Evolutionary conservation across 2,113 vertebrate species (phyloP), one percentile per base, ranked within the genome.

Genomic region (Ellobius talpinus): DNA sequence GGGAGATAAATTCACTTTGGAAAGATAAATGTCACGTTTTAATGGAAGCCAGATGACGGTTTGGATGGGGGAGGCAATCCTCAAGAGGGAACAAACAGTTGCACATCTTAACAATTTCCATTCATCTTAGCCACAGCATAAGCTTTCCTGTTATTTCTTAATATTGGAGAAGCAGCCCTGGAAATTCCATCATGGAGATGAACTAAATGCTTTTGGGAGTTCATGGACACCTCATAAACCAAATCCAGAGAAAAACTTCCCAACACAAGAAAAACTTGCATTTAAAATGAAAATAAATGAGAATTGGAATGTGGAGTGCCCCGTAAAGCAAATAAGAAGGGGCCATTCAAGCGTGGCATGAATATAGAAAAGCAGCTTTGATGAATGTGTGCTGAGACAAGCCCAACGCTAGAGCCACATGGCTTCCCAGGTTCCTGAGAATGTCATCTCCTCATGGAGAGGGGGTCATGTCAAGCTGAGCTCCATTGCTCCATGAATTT

Each of bases 11-110:
- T 95, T 94, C 92, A 94, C 66, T 87, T 86, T 95, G 79, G 89
- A 61, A 96, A 97, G 94, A 93, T 90, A 97, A 97, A 97, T 96
- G 93, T 94, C 97, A 97, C 65, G 68, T 93, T 97, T 97, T 97
- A 97, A 97, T 97, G 95, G 97, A 96, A 97, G 89, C 81, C 95
- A 96, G 90, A 66, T 74, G 88, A 39, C 1, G 45, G 26, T 58
- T 45, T 91, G 61, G 66, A 33, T 61, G 36, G 42, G 58, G 70
- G 23, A 45, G 66, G 81, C 21, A 29, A 89, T 70, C 76, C n/a
- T 78, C 61, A 87, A 92, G 87, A 50, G n/a, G 39, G 39, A 90
- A 96, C 23, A 77, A 68, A 45, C 45, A 55, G 63, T 85, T 39
- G 2, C 21, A 39, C 39, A 72, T 36, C 88, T 77, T 89, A 95